Evolutionary conservation across 2,797 vertebrate species (phyloP), one percentile per base, ranked within the genome.

Genomic region (Cetoscarus ocellatus): DNA sequence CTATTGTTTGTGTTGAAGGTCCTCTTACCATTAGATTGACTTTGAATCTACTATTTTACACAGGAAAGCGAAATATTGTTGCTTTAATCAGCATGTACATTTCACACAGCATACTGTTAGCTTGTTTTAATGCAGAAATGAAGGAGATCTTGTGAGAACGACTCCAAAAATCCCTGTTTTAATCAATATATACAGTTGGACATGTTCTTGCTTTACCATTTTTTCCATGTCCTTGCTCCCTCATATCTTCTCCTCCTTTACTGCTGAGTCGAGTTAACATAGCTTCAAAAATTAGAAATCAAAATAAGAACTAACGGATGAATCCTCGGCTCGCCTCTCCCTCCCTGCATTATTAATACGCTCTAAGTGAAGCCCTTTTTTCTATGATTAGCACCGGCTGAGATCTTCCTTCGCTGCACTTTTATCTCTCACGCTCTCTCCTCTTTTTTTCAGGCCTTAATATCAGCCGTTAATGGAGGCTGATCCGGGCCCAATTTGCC

Each of bases 321-420:
- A 79, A 62, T 81, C 62, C 55, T 68, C 66, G 10, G 1, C 76
- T 73, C 8, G 6, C 54, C 13, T 72, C 75, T 58, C 42, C 80
- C 65, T 55, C 42, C 59, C 50, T 91, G 38, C 75, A 92, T 91
- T 88, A 91, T 89, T 91, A 84, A 92, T 90, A 11, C 1, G 1
- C 51, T 79, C 68, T 88, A 89, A 92, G 78, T 82, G 87, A 68
- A 61, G 74, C 84, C 53, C 69, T 75, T 86, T 88, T 69, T 82
- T 76, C 59, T 71, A 14, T 39, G 45, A 88, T 92, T 83, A 90
- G 68, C 71, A 67, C 62, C 52, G 36, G 54, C 44, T 55, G 58
- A 50, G 62, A 56, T 78, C 69, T 51, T 13, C 42, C 45, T 43
- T 9, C 27, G 54, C 76, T 40, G 54, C 61, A 45, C 17, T 77